Evolutionary conservation across 2,113 vertebrate species (phyloP), one percentile per base, ranked within the genome.

Genomic region (Cyanoramphus novaezelandiae): DNA sequence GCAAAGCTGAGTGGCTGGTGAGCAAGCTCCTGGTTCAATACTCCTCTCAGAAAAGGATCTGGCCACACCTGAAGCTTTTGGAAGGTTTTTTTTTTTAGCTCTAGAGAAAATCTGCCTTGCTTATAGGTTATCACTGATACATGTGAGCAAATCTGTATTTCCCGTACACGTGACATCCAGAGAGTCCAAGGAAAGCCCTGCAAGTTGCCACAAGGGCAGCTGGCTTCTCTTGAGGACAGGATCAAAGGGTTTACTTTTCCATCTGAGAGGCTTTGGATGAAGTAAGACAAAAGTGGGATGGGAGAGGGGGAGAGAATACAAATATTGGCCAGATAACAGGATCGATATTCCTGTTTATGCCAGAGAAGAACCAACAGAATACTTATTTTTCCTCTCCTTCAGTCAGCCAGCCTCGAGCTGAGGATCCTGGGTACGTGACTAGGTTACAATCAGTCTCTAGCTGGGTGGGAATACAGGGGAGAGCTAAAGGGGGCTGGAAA

Each of bases 241-340:
- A 90, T 91, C 88, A 97, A 91, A 86, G 75, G 76, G 75, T 88
- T 90, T 78, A 77, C 50, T 81, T 91, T 90, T 90, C 89, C 92
- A 92, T 95, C 75, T 96, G 88, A 96, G 95, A 95, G 95, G 64
- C 93, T 95, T 95, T 95, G 94, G 91, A 74, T 81, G 88, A 96
- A 97, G 90, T 96, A 97, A 97, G 97, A 97, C 72, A 96, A 74
- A 97, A 97, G 94, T 92, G 83, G 93, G 94, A 96, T 77, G 97
- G 95, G 95, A 94, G 90, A 86, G 90, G 81, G 91, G 70, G 83
- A 96, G 78, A 69, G 49, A 95, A 96, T 97, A 97, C 12, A 49
- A 82, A 90, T 88, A 94, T 96, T 1, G n/a, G 97, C 91, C 92
- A 91, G 89, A 95, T 91, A 96, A 93, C 84, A 95, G 92, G 95